These are phyloP conservation scores for Elmis aenea DNA, from an alignment of 2,888 invertebrate species.

Conservation along the genomic window DNA sequence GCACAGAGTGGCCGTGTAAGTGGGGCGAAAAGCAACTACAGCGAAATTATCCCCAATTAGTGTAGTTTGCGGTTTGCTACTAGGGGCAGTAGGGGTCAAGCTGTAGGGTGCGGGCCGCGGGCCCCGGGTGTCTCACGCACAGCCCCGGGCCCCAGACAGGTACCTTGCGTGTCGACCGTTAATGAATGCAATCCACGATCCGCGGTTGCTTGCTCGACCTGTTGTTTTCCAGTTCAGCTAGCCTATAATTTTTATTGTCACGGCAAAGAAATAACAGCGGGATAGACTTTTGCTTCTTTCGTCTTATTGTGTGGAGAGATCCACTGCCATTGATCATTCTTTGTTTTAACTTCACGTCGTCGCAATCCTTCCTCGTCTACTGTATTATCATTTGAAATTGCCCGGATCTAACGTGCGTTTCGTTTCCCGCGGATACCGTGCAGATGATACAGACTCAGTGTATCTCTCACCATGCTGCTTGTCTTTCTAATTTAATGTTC, in stretches of 20 bases:
- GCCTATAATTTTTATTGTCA: slow-evolving; percentile 61
- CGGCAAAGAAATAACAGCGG: slow-evolving; percentile 53
- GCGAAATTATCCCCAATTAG: slow-evolving; percentile 29
- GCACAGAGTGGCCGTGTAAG: slow-evolving; percentile 5
- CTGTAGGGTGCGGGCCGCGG: slow-evolving; percentile 28
- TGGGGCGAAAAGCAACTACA: slow-evolving; percentile 12
- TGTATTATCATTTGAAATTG: neutral
- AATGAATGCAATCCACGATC: slow-evolving; percentile 59
- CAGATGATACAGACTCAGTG: slow-evolving; percentile 31
- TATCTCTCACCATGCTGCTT: slow-evolving; percentile 40
- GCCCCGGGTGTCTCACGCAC: slow-evolving; percentile 33
- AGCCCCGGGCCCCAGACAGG: slow-evolving; percentile 28
- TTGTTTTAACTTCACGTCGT: slow-evolving; percentile 25
- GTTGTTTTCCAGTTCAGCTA: slow-evolving; percentile 58
- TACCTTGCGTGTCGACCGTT: slow-evolving; percentile 50
- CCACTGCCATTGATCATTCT: slow-evolving; percentile 43
- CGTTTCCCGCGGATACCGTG: slow-evolving; percentile 21
- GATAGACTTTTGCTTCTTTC: slow-evolving; percentile 45
- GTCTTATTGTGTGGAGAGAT: slow-evolving; percentile 40
- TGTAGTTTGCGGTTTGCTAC: slow-evolving; percentile 30
- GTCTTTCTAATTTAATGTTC: slow-evolving; percentile 43
- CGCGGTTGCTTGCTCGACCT: slow-evolving; percentile 47
- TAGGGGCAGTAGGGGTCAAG: slow-evolving; percentile 31
- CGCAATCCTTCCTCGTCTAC: slow-evolving; percentile 14
- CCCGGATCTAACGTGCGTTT: slow-evolving; percentile 18